Base-by-base conservation (phyloP, 1,140 invertebrate genomes). In the Zophobas morio region DNA sequence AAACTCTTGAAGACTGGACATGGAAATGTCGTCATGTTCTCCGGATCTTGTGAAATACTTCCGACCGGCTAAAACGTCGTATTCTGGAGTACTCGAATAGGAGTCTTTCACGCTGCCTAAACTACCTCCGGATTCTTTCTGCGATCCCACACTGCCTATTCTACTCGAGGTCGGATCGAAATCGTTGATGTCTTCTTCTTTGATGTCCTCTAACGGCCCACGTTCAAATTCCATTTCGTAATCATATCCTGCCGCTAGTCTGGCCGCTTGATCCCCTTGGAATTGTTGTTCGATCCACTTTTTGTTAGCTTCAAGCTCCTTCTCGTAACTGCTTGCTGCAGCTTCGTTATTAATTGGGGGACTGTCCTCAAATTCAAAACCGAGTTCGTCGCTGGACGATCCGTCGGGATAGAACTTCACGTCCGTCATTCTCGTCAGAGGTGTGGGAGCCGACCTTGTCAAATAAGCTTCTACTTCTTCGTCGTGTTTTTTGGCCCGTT, bases 1-100 rank as follows among this genome's bases (percentile, higher is more conserved):
- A 88, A 98, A 98, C 86, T 99, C 97, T 86, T 97, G 96, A 75
- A 98, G 88, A 3, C 96, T 98, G 74, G 93, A 96, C 84, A 98
- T 92, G 0, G 96, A 98, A 34, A 96, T 89, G 86, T 96, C 95
- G 86, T 98, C 96, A 85, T 96, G 93, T 81, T 98, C 96, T 1
- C 94, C 91, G 74, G 92, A 91, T 81, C 91, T 90, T 0, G 92
- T 92, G 82, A 95, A 94, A 85, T 93, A 95, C 81, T 93, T 93
- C 78, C 93, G 90, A 1, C 93, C 92, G 0, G 94, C 93, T 3
- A 95, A 86, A 53, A 94, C 90, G 85, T 96, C 95, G 84, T 95
- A 96, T 78, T 96, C 95, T 0, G 95, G 95, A 0, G 95, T 94
- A 79, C 93, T 94, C 4, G 94, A 92, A 81, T 94, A 93, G 0